Base-by-base conservation (phyloP, 2,888 invertebrate genomes). In the Autographa gamma region DNA sequence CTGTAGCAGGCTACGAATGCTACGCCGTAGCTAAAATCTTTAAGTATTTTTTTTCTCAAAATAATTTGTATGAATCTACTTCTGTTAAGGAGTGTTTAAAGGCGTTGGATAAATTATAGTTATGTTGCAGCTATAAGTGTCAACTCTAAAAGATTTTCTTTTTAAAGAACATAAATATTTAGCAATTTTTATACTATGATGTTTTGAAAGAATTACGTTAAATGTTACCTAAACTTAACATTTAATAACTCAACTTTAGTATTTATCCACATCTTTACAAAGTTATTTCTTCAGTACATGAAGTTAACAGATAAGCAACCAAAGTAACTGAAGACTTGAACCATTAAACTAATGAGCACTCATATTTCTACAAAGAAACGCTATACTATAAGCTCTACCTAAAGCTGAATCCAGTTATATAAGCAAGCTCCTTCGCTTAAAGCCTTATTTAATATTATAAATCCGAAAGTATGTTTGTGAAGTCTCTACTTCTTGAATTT, bases 391-490 rank as follows among this genome's bases (percentile, higher is more conserved):
- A 34, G 34, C 34, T 56, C 63, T 74, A 73, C 69, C 31, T 54
- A 66, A 73, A 73, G 71, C 77, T 75, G 69, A 73, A 80, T 71
- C 70, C 64, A 25, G 69, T 38, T 56, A 63, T 74, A 77, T 70
- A 69, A 80, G 69, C 60, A 82, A 74, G 74, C 6, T 34, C 82
- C 77, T 70, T 71, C 66, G 54, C 64, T 34, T 63, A 73, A 80
- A 82, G 73, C 80, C 69, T 71, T 76, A 69, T 76, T 78, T 79
- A 66, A 81, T 78, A 81, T 69, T 73, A 69, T 73, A 69, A 72
- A 65, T 34, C 34, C 34, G 34, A 5, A 34, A 34, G 34, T 34
- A 9, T 34, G 6, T 9, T 6, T 9, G 34, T 34, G 34, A 34
- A 34, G 34, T 34, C 34, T 69, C 32, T 48, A 76, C 48, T 73